Base-by-base conservation (phyloP, 2,113 vertebrate genomes). In the Megaceryle maxima region DNA sequence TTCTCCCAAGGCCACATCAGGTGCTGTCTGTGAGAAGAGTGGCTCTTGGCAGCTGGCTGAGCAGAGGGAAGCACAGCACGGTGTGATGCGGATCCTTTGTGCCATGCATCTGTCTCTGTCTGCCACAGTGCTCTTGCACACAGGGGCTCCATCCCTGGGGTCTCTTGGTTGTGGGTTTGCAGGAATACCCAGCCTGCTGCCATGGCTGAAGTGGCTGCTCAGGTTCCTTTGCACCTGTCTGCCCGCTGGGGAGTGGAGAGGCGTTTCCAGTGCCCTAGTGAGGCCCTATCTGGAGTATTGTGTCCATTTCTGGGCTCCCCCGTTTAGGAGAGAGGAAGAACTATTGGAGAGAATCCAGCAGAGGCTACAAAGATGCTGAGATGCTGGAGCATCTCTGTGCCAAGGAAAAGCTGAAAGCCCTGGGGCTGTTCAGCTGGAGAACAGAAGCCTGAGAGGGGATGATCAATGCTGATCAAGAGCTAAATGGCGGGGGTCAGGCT, bases 51-150 rank as follows among this genome's bases (percentile, higher is more conserved):
- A 50, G 5, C 46, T 1, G 0, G 37, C 12, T 0, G 7, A 76
- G 56, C 48, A 10, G 29, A 24, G 55, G 24, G 56, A 35, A 48
- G 55, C 57, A 37, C 41, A 33, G 73, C 39, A 15, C 2, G 1
- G 35, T 15, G 16, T 3, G 48, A 21, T 31, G 41, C 33, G 15
- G 35, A 8, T 6, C 16, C 9, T 17, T 18, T 2, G 0, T 25
- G 13, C 29, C 0, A 0, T 22, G 26, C 9, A 1, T 18, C 18
- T 0, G 1, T 35, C 70, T 50, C 70, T 50, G 0, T 48, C 39
- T 48, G 55, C 63, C 63, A 4, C 4, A 10, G 24, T 5, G 22
- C 33, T 48, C 39, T 10, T 20, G 19, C 64, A 22, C 11, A 8
- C 13, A 63, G 31, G 33, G 41, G 31, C 26, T 44, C 26, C 21